Base-by-base conservation (phyloP, 1,140 invertebrate species). In the Bombus pascuorum region DNA sequence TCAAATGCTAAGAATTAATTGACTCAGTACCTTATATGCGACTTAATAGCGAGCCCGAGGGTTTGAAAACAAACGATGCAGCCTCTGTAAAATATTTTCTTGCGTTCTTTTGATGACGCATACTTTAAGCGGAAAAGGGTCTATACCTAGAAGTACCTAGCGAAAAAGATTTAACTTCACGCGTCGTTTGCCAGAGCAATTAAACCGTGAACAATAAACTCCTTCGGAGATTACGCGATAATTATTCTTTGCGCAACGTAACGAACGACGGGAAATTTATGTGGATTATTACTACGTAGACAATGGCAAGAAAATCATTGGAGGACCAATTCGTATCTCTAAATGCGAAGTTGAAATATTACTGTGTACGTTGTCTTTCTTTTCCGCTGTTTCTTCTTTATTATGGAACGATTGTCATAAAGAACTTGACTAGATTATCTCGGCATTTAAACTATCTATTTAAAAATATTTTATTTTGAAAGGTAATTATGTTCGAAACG, bases 121-220 rank as follows among this genome's bases (percentile, higher is more conserved):
- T 34, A 25, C n/a, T 47, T 62, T 18, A 12, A 34, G 34, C 12
- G 39, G 62, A 65, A 75, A 82, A 15, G 62, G 59, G 42, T 37
- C 42, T 37, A 22, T 37, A 47, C 12, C 13, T 34, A 8, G 42
- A 37, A 42, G 66, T 37, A 37, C n/a, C 18, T 42, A 65, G n/a
- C 9, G n/a, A 66, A 83, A 83, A 83, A 47, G 44, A 42, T 68
- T 15, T 34, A 22, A 44, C 62, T 68, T 83, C 81, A 70, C 44
- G 81, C 73, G 81, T 47, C 81, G 81, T 77, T 83, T 77, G 65
- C 22, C 44, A 13, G 8, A 39, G 72, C 73, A 83, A 83, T 83
- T 83, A 83, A 76, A 70, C 44, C 42, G 44, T 39, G 73, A 44
- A 22, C 62, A 42, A 83, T 83, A 83, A 83, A 76, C 62, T 22